Evolutionary conservation across 2,113 vertebrate species (phyloP).

Genomic region (Pagrus major): DNA sequence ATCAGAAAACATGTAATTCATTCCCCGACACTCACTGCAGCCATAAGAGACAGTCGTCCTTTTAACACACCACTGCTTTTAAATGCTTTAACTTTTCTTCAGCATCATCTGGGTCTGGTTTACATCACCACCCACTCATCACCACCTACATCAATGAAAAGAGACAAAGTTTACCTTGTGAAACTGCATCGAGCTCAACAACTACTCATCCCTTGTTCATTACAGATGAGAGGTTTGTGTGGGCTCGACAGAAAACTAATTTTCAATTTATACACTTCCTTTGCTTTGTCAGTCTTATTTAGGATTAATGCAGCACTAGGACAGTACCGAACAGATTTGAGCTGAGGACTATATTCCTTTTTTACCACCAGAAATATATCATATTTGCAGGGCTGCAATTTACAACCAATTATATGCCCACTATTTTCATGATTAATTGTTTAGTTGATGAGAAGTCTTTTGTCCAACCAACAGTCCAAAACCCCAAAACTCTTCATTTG

Average conservation of each 20-base stretch:
- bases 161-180: neutral
- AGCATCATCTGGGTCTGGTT: neutral
- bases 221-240: conserved; percentile 19
- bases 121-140: conserved; percentile 25
- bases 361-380: neutral
- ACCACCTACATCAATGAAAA: neutral
- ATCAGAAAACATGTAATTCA: conserved; percentile 72
- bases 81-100: neutral
- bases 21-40: conserved; percentile 45
- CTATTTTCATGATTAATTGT: too few species aligned
- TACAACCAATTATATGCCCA: too few species aligned
- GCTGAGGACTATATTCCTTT: neutral
- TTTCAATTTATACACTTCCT: conserved; percentile 1
- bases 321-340: neutral
- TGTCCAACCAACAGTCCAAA: too few species aligned
- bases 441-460: too few species aligned
- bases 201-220: conserved; percentile 12
- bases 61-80: conserved; percentile 46
- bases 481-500: too few species aligned
- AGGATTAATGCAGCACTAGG: neutral
- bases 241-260: neutral
- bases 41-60: conserved; percentile 38
- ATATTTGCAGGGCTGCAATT: neutral
- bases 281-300: neutral
- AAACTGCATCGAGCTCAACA: neutral